phyloP scores from a whole-genome alignment of 2,888 invertebrate genomes.

The Carpatolechia fugitivella region DNA sequence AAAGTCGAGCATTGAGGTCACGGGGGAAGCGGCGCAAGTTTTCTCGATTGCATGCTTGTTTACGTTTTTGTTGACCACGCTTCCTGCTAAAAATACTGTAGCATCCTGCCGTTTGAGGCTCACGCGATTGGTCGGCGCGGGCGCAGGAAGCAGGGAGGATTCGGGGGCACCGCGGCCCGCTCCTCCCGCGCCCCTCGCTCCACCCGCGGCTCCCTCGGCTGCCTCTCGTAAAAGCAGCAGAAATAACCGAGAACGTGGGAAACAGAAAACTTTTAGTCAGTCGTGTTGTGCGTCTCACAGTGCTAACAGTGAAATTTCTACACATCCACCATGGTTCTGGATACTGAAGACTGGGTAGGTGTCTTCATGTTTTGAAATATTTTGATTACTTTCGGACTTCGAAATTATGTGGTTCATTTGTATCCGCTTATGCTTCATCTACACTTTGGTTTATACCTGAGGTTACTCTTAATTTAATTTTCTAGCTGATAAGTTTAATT shows the following conservation, averaged over 20 bases:
- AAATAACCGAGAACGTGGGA: conserved; percentile 78
- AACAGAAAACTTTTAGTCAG: conserved; percentile 63
- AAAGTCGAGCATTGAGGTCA: conserved; percentile 37
- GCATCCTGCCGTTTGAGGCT: conserved; percentile 77
- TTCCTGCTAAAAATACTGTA: conserved; percentile 74
- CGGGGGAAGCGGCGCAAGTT: conserved; percentile 38
- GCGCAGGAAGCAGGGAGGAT: conserved; percentile 68
- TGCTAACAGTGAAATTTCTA: conserved; percentile 69
- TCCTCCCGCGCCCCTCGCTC: conserved; percentile 41
- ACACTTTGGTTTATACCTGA: conserved; percentile 21
- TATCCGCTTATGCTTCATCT: too few relatives aligned
- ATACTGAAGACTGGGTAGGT: conserved; percentile 77
- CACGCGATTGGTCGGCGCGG: conserved; percentile 66
- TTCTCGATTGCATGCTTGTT: conserved; percentile 62
- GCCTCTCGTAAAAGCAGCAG: conserved; percentile 62
- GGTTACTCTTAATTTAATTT: too few relatives aligned
- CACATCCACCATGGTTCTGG: conserved; percentile 72
- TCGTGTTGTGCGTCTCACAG: conserved; percentile 79
- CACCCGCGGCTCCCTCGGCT: conserved; percentile 38
- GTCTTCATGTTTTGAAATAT: conserved; percentile 18
- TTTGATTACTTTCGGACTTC: not conserved
- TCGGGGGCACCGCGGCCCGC: conserved; percentile 47
- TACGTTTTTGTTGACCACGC: conserved; percentile 76
- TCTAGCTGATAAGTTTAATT: too few relatives aligned
- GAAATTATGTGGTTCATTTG: too few relatives aligned